Evolutionary conservation across 2,113 vertebrate species (phyloP).

Genomic region (Toxostoma redivivum): DNA sequence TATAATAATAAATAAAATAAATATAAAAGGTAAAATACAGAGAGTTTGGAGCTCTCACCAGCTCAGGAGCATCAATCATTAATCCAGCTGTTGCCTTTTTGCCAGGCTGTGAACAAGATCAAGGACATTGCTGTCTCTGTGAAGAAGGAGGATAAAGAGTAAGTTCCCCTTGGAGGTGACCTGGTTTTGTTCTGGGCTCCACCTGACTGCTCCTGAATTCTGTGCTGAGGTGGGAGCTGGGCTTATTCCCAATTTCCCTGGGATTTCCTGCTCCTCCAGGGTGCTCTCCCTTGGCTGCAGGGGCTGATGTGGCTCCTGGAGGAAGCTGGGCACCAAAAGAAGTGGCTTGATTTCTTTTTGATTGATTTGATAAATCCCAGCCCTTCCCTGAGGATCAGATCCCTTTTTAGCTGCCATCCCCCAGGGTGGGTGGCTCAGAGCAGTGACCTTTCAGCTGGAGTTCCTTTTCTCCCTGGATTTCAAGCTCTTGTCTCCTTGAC

Average conservation of each 20-base stretch:
- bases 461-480: neutral
- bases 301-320: fast-evolving
- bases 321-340: neutral
- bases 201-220: neutral
- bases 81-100: constrained; percentile 31
- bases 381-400: neutral
- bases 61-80: no score
- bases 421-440: neutral
- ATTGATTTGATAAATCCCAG: neutral
- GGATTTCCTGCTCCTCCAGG: neutral
- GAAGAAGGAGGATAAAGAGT: constrained; percentile 91
- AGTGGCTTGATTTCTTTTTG: neutral
- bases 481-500: no score
- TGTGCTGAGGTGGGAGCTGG: fast-evolving
- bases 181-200: neutral
- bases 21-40: no score
- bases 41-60: no score
- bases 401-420: neutral
- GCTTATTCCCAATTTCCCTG: neutral
- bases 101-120: constrained; percentile 90
- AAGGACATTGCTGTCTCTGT: constrained; percentile 87
- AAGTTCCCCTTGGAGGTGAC: constrained; percentile 49
- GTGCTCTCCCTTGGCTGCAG: neutral
- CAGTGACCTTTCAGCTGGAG: neutral
- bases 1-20: no score